A percentile compares a stretch with the other conserved stretches of the same genome.
Conservation (phyloP, 2,797 vertebrate genomes). For the Valencia hispanica region DNA sequence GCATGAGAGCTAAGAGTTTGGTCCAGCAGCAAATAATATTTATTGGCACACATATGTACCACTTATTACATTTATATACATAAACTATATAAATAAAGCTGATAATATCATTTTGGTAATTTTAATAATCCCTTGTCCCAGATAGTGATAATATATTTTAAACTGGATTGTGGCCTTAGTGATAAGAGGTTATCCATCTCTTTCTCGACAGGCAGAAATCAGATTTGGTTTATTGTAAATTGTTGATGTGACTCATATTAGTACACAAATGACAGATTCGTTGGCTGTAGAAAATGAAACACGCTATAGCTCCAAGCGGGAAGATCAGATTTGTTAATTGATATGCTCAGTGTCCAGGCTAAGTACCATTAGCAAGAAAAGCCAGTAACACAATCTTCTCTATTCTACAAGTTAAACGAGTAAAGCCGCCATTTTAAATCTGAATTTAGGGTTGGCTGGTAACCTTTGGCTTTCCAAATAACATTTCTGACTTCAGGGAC, state of each 20-base stretch:
- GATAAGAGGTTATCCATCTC: constrained; percentile 1
- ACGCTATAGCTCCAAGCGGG: not conserved
- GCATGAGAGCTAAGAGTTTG: constrained; percentile 32
- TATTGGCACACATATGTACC: not conserved
- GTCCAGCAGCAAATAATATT: constrained; percentile 34
- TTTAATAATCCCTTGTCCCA: constrained; percentile 12
- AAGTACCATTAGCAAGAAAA: not conserved
- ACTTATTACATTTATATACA: not conserved
- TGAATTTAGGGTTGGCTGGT: not conserved
- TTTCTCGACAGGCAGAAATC: not conserved
- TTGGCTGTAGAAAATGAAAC: not conserved
- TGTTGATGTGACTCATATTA: not conserved
- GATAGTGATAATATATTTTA: constrained; percentile 5
- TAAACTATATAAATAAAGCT: not conserved
- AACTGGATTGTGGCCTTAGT: not conserved
- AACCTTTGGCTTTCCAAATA: not conserved
- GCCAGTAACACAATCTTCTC: not conserved
- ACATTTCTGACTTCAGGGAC: not conserved
- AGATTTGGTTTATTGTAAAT: not conserved
- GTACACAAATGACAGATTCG: constrained; percentile 3
- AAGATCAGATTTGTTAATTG: not conserved
- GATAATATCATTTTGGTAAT: constrained; percentile 1
- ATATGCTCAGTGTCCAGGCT: not conserved
- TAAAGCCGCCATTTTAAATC: not conserved
- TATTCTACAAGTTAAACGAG: not conserved